Evolutionary conservation across 2,113 vertebrate species (phyloP).

Genomic region (Neofelis nebulosa): DNA sequence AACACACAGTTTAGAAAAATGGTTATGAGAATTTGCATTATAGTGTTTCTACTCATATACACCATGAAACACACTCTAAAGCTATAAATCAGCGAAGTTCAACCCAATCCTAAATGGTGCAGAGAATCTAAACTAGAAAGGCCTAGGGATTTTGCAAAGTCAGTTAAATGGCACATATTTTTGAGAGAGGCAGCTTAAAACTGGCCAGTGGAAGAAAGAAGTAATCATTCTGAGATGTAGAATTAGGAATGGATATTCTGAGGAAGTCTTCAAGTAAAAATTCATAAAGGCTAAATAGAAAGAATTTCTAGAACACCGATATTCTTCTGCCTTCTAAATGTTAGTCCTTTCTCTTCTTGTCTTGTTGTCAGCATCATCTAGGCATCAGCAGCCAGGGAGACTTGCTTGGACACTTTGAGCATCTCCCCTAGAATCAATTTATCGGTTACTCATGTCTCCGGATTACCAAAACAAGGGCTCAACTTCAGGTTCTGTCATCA

Average conservation of each 20-base stretch:
- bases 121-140: conserved; percentile 12
- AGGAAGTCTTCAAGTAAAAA: conserved; percentile 12
- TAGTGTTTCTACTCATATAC: not conserved
- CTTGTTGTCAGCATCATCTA: not conserved
- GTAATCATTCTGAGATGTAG: not conserved
- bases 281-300: not conserved
- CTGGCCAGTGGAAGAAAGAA: not conserved
- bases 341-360: not conserved
- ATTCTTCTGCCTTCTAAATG: conserved; percentile 4
- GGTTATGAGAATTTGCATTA: conserved; percentile 60
- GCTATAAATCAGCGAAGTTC: conserved; percentile 8
- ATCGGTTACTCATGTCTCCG: not conserved
- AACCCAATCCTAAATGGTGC: not conserved
- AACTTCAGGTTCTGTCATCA: not conserved
- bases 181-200: not conserved
- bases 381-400: not conserved
- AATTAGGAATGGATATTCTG: not conserved
- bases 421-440: not conserved
- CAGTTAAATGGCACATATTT: not conserved
- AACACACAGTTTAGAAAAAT: conserved; percentile 50
- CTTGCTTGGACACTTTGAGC: not conserved
- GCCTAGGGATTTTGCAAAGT: not conserved
- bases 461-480: not conserved
- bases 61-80: conserved; percentile 2
- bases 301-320: not conserved